A percentile compares a stretch with the other conserved stretches of the same genome.
Conservation (phyloP, 35 echinoderm and acorn worm genomes). For the Patiria miniata region DNA sequence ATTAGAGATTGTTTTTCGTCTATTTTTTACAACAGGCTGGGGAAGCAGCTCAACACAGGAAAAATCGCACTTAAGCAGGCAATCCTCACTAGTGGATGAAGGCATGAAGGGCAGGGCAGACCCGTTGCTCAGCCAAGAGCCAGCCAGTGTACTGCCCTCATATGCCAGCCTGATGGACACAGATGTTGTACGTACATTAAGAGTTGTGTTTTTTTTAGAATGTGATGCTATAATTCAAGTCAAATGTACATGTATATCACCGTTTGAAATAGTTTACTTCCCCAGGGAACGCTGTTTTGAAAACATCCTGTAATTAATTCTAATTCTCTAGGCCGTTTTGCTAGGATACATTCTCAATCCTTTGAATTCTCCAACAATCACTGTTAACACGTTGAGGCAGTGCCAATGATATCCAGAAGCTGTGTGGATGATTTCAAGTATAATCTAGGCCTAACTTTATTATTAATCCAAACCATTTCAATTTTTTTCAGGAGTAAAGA, state of each 20-base stretch:
- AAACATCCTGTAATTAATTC: no score
- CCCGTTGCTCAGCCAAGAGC: slow-evolving; percentile 85
- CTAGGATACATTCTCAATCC: no score
- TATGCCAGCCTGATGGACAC: slow-evolving; percentile 86
- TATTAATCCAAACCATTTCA: no score
- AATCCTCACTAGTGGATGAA: slow-evolving; percentile 42
- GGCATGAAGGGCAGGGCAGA: slow-evolving; percentile 88
- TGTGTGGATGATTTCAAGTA: no score
- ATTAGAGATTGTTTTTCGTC: no score
- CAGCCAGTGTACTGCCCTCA: slow-evolving; percentile 79
- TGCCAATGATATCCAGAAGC: no score
- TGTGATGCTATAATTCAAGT: neutral
- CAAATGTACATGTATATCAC: neutral
- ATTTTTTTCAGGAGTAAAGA: neutral
- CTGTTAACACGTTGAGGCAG: no score
- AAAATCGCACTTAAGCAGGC: neutral
- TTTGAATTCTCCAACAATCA: no score
- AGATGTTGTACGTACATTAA: slow-evolving; percentile 65
- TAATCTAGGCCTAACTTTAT: no score
- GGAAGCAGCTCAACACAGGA: slow-evolving; percentile 4
- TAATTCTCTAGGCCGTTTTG: no score
- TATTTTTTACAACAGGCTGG: slow-evolving; percentile 30
- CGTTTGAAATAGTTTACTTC: neutral
- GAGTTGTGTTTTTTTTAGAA: neutral
- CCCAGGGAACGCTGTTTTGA: neutral